Conservation (phyloP, 2,797 vertebrate species). For the Rhodeus uyekii region DNA sequence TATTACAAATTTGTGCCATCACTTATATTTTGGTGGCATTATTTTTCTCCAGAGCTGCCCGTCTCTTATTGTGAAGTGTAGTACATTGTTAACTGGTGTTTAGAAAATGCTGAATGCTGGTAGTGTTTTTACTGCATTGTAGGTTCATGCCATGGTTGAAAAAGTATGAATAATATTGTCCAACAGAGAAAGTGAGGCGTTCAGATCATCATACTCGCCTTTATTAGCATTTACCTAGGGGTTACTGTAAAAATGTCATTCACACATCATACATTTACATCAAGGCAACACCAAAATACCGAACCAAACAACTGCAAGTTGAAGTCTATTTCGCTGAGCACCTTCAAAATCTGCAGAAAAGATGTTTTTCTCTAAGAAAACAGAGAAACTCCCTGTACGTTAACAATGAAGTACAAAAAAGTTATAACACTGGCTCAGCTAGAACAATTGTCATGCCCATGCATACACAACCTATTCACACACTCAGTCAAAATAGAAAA, state of each 20-base stretch:
- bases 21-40: constrained; percentile 46
- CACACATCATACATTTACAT: constrained; percentile 25
- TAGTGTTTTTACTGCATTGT: constrained; percentile 72
- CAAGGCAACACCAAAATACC: constrained; percentile 27
- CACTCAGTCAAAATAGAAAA: constrained; percentile 44
- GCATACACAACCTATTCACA: constrained; percentile 37
- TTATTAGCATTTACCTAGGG: constrained; percentile 31
- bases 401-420: constrained; percentile 55
- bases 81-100: constrained; percentile 70
- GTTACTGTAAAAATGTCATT: constrained; percentile 28
- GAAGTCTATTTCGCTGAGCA: constrained; percentile 2
- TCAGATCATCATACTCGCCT: neutral
- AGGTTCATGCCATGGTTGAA: constrained; percentile 42
- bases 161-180: neutral
- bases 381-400: constrained; percentile 45
- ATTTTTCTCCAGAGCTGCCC: constrained; percentile 66
- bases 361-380: constrained; percentile 23
- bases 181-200: neutral
- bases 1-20: too few species aligned
- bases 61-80: constrained; percentile 63
- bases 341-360: constrained; percentile 16
- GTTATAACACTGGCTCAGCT: constrained; percentile 49
- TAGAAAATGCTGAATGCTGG: constrained; percentile 77
- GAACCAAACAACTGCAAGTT: neutral
- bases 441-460: constrained; percentile 51